phyloP scores from a whole-genome alignment of 2,113 vertebrate species.

The Brachyistius frenatus region DNA sequence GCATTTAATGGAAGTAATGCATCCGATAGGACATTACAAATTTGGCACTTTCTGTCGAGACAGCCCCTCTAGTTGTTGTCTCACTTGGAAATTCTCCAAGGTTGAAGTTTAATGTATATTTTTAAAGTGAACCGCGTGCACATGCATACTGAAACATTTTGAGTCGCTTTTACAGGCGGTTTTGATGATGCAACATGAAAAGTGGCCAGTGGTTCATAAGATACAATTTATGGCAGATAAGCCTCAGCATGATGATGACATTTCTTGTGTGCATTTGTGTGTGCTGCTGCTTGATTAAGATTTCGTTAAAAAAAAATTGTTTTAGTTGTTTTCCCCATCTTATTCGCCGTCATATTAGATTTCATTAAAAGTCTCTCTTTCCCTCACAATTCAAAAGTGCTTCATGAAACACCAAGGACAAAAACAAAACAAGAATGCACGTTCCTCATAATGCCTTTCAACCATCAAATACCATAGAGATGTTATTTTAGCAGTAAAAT shows the following conservation, averaged over 20 bases:
- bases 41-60: neutral
- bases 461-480: neutral
- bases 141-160: neutral
- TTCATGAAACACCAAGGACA: neutral
- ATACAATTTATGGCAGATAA: neutral
- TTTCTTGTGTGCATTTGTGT: neutral
- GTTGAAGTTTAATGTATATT: neutral
- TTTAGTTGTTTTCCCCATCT: too few species aligned
- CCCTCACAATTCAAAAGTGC: neutral
- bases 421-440: too few species aligned
- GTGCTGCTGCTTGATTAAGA: neutral
- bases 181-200: conserved; percentile 50
- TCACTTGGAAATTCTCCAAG: conserved; percentile 12
- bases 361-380: too few species aligned
- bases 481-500: neutral
- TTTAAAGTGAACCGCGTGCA: conserved; percentile 6
- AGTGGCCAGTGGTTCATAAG: neutral
- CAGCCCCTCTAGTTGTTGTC: neutral
- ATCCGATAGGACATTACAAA: conserved; percentile 13
- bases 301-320: too few species aligned
- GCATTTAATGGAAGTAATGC: too few species aligned
- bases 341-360: too few species aligned
- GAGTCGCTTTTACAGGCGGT: neutral
- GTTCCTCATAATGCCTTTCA: neutral
- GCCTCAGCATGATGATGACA: neutral